Conservation (phyloP, 1,140 invertebrate genomes). For the Zaprionus taronus region DNA sequence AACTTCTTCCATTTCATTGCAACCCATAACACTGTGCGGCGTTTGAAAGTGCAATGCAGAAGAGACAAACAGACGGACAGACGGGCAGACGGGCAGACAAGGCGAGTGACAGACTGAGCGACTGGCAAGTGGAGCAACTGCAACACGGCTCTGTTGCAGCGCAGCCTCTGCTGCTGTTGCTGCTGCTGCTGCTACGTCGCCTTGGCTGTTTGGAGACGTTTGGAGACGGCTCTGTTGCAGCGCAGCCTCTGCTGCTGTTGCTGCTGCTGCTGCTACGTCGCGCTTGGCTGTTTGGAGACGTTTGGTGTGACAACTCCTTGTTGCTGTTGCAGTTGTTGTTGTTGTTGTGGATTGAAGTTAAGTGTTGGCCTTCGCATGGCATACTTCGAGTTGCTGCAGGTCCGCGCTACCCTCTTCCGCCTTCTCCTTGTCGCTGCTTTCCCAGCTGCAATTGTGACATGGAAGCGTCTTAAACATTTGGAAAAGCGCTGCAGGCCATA, state of each 20-base stretch:
- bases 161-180: constrained; percentile 11
- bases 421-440: neutral
- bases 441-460: constrained; percentile 13
- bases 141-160: constrained; percentile 21
- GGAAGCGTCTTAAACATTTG: constrained; percentile 44
- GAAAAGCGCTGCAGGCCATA: constrained; percentile 51
- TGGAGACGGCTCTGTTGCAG: constrained; percentile 24
- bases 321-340: neutral
- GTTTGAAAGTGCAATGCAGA: constrained; percentile 58
- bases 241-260: constrained; percentile 1
- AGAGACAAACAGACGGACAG: constrained; percentile 19
- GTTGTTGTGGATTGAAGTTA: constrained; percentile 16
- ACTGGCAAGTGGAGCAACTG: constrained; percentile 49
- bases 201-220: constrained; percentile 37
- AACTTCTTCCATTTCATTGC: neutral
- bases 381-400: constrained; percentile 30
- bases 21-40: constrained; percentile 35
- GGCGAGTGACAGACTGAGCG: constrained; percentile 11
- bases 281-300: constrained; percentile 29
- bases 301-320: neutral
- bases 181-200: constrained; percentile 15
- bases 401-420: neutral
- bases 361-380: constrained; percentile 50
- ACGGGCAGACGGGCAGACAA: constrained; percentile 23
- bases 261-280: constrained; percentile 14